phyloP scores from a whole-genome alignment of 2,888 invertebrate genomes.

The Fragum fragum region DNA sequence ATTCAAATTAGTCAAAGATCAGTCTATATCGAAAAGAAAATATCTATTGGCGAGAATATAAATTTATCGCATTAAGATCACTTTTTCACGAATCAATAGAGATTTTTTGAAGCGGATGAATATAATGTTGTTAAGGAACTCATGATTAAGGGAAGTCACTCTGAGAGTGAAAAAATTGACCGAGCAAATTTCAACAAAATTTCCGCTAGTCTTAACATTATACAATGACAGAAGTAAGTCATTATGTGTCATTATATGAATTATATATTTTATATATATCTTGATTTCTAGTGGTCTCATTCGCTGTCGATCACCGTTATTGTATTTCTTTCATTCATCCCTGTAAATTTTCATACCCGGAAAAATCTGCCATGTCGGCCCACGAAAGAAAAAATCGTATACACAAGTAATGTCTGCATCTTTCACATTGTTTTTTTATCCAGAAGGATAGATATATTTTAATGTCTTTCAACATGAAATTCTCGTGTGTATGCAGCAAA shows the following conservation, averaged over 20 bases:
- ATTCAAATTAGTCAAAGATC: too few species aligned
- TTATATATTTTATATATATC: not conserved
- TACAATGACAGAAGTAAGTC: constrained; percentile 7
- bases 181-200: too few species aligned
- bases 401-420: too few species aligned
- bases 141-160: not conserved
- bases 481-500: too few species aligned
- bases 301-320: not conserved
- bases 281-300: not conserved
- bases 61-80: too few species aligned
- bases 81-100: not conserved
- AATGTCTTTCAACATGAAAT: too few species aligned
- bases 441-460: too few species aligned
- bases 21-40: too few species aligned
- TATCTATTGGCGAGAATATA: too few species aligned
- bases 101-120: constrained; percentile 28
- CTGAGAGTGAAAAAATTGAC: not conserved
- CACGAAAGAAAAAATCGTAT: too few species aligned
- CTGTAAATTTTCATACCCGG: not conserved
- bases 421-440: too few species aligned
- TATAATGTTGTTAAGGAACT: constrained; percentile 55
- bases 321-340: not conserved
- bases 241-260: not conserved
- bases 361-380: not conserved
- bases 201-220: not conserved